These are phyloP conservation scores for Mycogona germanica DNA, from an alignment of 2,888 invertebrate genomes.

Conservation along the genomic window DNA sequence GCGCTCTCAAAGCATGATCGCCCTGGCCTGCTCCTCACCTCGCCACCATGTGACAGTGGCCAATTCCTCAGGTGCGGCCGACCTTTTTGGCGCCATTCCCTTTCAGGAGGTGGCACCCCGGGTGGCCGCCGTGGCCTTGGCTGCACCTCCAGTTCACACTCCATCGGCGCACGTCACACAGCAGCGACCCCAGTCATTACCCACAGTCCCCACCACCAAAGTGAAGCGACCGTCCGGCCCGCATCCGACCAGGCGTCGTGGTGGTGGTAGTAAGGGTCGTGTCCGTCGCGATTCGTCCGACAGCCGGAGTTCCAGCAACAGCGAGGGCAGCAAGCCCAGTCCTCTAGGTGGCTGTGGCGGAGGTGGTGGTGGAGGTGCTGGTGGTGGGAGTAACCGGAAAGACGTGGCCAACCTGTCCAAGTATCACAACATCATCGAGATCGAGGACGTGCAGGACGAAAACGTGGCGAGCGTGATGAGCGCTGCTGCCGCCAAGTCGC, in stretches of 20 bases:
- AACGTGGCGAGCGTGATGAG: conserved; percentile 14
- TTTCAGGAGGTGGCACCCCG: conserved; percentile 24
- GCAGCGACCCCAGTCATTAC: conserved; percentile 3
- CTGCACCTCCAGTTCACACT: conserved; percentile 9
- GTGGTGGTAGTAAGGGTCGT: conserved; percentile 19
- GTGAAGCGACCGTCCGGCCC: neutral
- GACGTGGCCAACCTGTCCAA: conserved; percentile 21
- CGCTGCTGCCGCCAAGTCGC: conserved; percentile 18
- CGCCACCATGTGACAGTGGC: neutral
- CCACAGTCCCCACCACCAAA: neutral
- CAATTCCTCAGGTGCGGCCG: conserved; percentile 13
- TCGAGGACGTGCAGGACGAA: conserved; percentile 23
- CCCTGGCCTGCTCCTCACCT: neutral
- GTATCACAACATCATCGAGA: conserved; percentile 22
- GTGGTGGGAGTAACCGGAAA: neutral
- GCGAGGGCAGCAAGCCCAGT: conserved; percentile 19
- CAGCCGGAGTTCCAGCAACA: conserved; percentile 22
- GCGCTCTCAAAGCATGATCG: neutral
- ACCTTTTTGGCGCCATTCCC: conserved; percentile 29
- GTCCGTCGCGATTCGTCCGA: conserved; percentile 22
- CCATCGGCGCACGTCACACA: conserved; percentile 16
- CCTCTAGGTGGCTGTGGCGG: conserved; percentile 4
- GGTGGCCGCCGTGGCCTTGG: conserved; percentile 15
- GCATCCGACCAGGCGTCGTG: neutral
- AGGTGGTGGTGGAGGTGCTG: too few species aligned